Conservation (phyloP, 2,888 invertebrate genomes). For the Archips xylosteana region DNA sequence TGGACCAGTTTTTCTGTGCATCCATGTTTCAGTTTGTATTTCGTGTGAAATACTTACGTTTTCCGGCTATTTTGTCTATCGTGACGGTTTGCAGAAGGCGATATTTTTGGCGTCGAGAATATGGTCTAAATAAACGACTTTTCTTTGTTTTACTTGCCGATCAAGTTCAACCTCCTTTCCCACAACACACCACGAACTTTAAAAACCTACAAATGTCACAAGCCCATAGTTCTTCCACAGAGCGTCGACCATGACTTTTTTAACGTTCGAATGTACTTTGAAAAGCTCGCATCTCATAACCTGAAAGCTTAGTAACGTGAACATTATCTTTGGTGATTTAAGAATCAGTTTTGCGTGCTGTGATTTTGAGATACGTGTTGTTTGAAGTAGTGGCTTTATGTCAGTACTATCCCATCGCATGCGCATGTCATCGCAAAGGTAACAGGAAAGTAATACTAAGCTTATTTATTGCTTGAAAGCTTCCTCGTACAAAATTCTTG, state of each 20-base stretch:
- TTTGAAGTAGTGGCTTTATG: neutral
- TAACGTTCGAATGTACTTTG: neutral
- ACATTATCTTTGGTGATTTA: neutral
- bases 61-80: no score
- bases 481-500: neutral
- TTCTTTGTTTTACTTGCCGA: no score
- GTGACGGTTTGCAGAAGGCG: no score
- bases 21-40: no score
- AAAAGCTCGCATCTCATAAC: neutral
- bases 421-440: neutral
- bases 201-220: neutral
- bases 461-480: neutral
- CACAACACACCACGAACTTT: neutral
- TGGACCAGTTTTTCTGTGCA: no score
- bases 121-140: no score
- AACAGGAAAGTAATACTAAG: neutral
- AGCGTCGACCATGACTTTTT: neutral
- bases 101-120: no score
- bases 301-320: neutral
- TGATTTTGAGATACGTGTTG: neutral
- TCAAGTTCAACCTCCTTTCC: no score
- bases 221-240: neutral
- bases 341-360: neutral
- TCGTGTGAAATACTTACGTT: no score
- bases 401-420: neutral